Percentiles rank a stretch among this genome's conserved stretches.
phyloP scores from a whole-genome alignment of 2,797 vertebrate genomes.

The Lacerta agilis region DNA sequence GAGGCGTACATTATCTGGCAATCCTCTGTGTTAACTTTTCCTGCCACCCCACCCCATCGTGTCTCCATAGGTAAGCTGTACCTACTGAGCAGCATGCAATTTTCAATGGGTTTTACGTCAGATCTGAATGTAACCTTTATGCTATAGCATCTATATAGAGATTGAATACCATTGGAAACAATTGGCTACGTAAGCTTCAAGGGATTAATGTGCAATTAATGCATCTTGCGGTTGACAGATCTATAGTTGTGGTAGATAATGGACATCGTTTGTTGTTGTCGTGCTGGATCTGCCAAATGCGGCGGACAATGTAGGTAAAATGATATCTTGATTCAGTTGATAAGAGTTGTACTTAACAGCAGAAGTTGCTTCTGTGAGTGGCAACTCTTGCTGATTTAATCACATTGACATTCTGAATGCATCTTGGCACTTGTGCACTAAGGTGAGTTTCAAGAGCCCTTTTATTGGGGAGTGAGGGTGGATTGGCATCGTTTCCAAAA shows the following conservation, averaged over 20 bases:
- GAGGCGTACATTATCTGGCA: slow-evolving; percentile 16
- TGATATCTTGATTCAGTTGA: neutral
- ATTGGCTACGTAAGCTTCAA: neutral
- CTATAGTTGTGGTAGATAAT: neutral
- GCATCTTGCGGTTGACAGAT: neutral
- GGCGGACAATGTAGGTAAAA: neutral
- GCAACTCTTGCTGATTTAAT: neutral
- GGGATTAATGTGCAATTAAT: slow-evolving; percentile 14
- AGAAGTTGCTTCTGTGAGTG: neutral
- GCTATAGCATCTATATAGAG: slow-evolving; percentile 11
- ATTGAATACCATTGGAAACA: slow-evolving; percentile 23
- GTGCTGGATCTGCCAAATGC: neutral
- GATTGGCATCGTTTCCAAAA: neutral
- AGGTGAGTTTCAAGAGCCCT: neutral
- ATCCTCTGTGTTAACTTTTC: slow-evolving; percentile 9
- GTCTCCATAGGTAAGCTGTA: slow-evolving; percentile 35
- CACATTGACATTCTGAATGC: too few relatives aligned
- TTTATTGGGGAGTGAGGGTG: neutral
- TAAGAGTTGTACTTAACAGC: neutral
- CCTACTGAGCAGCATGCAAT: neutral
- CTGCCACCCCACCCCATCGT: slow-evolving; percentile 1
- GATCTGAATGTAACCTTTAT: slow-evolving; percentile 37
- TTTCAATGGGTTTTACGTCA: neutral
- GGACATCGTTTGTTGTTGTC: neutral
- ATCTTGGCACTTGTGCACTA: neutral